Base-by-base conservation (phyloP, 2,113 vertebrate genomes). In the Chinchilla lanigera region DNA sequence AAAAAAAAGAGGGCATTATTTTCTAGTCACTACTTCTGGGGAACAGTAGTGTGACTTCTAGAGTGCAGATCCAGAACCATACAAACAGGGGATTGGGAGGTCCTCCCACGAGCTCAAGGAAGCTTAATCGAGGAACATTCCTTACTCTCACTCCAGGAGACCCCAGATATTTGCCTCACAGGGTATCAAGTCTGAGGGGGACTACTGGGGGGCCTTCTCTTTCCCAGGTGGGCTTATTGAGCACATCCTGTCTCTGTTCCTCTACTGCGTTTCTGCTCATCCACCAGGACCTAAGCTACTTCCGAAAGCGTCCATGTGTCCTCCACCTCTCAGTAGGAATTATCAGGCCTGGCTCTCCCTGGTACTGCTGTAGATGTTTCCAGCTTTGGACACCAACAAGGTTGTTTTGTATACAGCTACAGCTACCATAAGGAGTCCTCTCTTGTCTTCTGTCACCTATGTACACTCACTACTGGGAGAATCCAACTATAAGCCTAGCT, bases 61-160 rank as follows among this genome's bases (percentile, higher is more conserved):
- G 35, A 63, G 17, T 24, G 50, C 47, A 33, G 41, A 44, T 50
- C 13, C 35, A 30, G 52, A 93, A 38, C 35, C 24, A 33, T 0
- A 2, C 13, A 69, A 35, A 83, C 26, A 30, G 38, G 12, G 63
- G 67, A 11, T 14, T 2, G n/a, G 26, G 22, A 3, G 33, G 28
- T 14, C 35, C 50, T 86, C 58, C 8, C 20, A 16, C 7, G 22
- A 38, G 58, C 73, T 44, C 4, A 14, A 8, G 1, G 28, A 88
- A 22, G 35, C 2, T 24, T 22, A 5, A 0, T 3, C 0, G 0
- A 33, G 30, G 38, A 67, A 14, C 5, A 69, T 2, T 3, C 58
- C 14, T 17, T 12, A 28, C 4, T 75, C 63, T 41, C 1, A 82
- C 28, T 22, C n/a, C 35, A 7, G 3, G 50, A 52, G 52, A 28